These are phyloP conservation scores for Tachycineta bicolor DNA, from an alignment of 2,113 vertebrate genomes.

Conservation along the genomic window DNA sequence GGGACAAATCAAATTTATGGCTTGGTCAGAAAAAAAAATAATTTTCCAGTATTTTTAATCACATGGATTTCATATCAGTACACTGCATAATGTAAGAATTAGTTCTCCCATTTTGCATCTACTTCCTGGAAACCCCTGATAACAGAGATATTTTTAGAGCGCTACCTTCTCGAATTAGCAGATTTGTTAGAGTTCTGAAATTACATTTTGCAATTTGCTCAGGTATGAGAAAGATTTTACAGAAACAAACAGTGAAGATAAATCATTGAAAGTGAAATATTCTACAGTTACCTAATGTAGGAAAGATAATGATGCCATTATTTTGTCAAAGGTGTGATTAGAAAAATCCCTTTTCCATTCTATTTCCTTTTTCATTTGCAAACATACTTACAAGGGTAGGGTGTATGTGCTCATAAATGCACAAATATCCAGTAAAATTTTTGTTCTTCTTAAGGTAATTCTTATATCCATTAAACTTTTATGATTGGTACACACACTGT, in stretches of 20 bases:
- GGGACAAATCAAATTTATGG: background rate
- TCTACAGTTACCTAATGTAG: background rate
- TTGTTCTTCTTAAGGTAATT: slow-evolving; percentile 4
- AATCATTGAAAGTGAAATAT: background rate
- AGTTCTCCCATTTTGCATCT: slow-evolving; percentile 38
- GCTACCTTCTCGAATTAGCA: background rate
- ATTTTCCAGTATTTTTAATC: slow-evolving; percentile 3
- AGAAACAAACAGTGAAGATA: background rate
- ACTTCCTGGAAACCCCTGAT: slow-evolving; percentile 49
- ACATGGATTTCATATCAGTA: background rate
- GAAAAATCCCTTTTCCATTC: background rate
- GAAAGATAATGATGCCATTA: background rate
- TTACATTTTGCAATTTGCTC: background rate
- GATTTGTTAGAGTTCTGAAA: slow-evolving; percentile 19
- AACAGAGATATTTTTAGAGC: slow-evolving; percentile 43
- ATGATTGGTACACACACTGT: background rate
- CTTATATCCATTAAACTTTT: slow-evolving; percentile 33
- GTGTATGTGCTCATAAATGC: background rate
- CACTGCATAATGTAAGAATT: slow-evolving; percentile 32
- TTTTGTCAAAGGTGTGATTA: slow-evolving; percentile 32
- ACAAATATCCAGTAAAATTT: background rate
- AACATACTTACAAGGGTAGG: background rate
- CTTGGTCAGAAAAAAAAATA: background rate
- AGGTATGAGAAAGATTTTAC: background rate
- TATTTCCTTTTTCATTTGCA: slow-evolving; percentile 20